These are phyloP conservation scores for Lytechinus pictus DNA, from an alignment of 35 echinoderm and acorn worm species.

Conservation along the genomic window DNA sequence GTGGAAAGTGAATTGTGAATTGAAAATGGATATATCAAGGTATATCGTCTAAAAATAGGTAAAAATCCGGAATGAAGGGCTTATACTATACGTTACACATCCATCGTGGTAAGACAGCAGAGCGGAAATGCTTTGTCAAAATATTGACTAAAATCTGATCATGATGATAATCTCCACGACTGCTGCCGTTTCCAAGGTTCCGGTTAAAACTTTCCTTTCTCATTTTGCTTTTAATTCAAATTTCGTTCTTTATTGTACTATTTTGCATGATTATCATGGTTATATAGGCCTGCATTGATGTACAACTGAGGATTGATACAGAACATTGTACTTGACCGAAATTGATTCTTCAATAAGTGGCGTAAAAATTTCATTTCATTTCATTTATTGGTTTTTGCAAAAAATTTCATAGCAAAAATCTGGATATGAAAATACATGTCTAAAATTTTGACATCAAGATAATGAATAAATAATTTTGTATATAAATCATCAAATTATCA, in stretches of 20 bases:
- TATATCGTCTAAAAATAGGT: neutral
- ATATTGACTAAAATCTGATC: neutral
- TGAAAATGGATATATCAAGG: neutral
- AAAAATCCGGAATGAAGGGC: neutral
- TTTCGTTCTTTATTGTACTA: too few species aligned
- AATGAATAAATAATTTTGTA: too few species aligned
- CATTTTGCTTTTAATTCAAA: neutral
- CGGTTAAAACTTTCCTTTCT: neutral
- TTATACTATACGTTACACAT: neutral
- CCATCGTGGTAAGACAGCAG: neutral
- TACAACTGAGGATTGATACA: too few species aligned
- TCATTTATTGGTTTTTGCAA: too few species aligned
- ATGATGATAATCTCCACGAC: neutral
- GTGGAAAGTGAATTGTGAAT: neutral
- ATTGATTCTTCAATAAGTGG: too few species aligned
- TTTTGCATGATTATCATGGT: too few species aligned
- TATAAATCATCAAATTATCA: too few species aligned
- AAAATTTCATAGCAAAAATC: too few species aligned
- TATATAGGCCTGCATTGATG: neutral
- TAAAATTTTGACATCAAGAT: too few species aligned
- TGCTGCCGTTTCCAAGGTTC: slow-evolving; percentile 9
- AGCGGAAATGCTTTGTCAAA: neutral
- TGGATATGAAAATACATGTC: too few species aligned
- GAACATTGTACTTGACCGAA: too few species aligned
- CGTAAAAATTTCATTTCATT: too few species aligned